Conservation (phyloP, 2,888 invertebrate species). For the Sylvicola fuscatus region DNA sequence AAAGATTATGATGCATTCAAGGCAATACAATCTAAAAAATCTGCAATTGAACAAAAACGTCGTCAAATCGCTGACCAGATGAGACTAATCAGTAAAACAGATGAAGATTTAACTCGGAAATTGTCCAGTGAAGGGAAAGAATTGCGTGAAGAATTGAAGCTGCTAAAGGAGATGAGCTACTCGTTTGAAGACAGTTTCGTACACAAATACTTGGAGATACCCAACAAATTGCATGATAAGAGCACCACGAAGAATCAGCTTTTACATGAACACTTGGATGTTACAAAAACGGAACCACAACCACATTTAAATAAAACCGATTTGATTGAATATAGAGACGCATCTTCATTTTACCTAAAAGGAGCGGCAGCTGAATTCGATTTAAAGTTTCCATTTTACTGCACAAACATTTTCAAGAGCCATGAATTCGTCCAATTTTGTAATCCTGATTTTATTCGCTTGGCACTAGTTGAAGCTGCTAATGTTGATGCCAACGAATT, state of each 20-base stretch:
- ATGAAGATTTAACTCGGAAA: slow-evolving; percentile 22
- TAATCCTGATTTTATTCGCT: slow-evolving; percentile 59
- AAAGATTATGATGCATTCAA: slow-evolving; percentile 40
- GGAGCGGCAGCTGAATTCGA: slow-evolving; percentile 54
- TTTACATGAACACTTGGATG: background rate
- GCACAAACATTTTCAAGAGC: slow-evolving; percentile 22
- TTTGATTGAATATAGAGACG: slow-evolving; percentile 20
- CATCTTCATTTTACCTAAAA: slow-evolving; percentile 36
- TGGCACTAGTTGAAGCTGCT: slow-evolving; percentile 50
- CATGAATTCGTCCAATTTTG: slow-evolving; percentile 39
- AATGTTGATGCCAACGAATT: slow-evolving; percentile 32
- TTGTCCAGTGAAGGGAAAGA: slow-evolving; percentile 33
- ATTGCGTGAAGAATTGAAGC: slow-evolving; percentile 40
- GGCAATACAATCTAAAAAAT: slow-evolving; percentile 29
- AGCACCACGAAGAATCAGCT: slow-evolving; percentile 28
- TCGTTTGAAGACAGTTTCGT: slow-evolving; percentile 51
- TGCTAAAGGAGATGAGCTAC: slow-evolving; percentile 39
- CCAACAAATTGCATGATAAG: slow-evolving; percentile 41
- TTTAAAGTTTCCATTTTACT: slow-evolving; percentile 21
- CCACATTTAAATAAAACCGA: slow-evolving; percentile 16
- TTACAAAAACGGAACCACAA: slow-evolving; percentile 14
- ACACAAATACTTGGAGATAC: slow-evolving; percentile 39
- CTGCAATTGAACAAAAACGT: slow-evolving; percentile 30
- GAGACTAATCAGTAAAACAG: slow-evolving; percentile 22
- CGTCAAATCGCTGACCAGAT: slow-evolving; percentile 29